Conservation (phyloP, 1,140 invertebrate species). For the Orussus abietinus region DNA sequence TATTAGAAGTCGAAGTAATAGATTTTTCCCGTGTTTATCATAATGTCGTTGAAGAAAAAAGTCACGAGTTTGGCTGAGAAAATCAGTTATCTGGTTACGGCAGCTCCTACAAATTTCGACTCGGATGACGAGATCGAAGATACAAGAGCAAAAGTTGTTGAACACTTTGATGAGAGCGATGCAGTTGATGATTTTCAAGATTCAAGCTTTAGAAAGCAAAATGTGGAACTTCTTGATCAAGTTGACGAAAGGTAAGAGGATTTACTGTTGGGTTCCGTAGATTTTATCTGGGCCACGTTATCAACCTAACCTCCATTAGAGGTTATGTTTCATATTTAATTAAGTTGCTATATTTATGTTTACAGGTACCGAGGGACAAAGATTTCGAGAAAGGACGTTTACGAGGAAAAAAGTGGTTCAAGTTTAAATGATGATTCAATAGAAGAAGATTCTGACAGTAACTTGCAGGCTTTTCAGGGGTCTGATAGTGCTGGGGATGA, state of each 20-base stretch:
- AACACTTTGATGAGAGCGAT: slow-evolving; percentile 31
- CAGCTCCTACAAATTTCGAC: slow-evolving; percentile 53
- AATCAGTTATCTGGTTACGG: slow-evolving; percentile 57
- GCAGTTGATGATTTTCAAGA: slow-evolving; percentile 32
- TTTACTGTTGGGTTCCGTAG: not conserved
- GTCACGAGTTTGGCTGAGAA: slow-evolving; percentile 54
- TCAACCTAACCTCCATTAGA: slow-evolving; percentile 7
- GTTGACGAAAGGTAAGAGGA: slow-evolving; percentile 54
- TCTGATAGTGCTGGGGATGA: slow-evolving; percentile 24
- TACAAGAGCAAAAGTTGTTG: slow-evolving; percentile 43
- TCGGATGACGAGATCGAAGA: slow-evolving; percentile 55
- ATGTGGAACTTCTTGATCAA: slow-evolving; percentile 63
- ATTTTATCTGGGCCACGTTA: slow-evolving; percentile 4
- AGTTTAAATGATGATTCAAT: slow-evolving; percentile 31
- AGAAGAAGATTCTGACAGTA: slow-evolving; percentile 36
- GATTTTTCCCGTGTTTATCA: too few species aligned
- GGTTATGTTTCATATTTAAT: slow-evolving; percentile 12
- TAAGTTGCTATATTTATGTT: not conserved
- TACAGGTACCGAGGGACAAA: slow-evolving; percentile 69
- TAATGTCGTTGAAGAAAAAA: slow-evolving; percentile 35
- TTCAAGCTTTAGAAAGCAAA: slow-evolving; percentile 62
- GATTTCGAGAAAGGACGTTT: slow-evolving; percentile 55
- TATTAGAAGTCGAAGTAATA: not conserved
- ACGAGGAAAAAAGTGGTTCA: slow-evolving; percentile 26
- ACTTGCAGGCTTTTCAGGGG: too few species aligned